Evolutionary conservation across 2,113 vertebrate species (phyloP).

Genomic region (Progne subis): DNA sequence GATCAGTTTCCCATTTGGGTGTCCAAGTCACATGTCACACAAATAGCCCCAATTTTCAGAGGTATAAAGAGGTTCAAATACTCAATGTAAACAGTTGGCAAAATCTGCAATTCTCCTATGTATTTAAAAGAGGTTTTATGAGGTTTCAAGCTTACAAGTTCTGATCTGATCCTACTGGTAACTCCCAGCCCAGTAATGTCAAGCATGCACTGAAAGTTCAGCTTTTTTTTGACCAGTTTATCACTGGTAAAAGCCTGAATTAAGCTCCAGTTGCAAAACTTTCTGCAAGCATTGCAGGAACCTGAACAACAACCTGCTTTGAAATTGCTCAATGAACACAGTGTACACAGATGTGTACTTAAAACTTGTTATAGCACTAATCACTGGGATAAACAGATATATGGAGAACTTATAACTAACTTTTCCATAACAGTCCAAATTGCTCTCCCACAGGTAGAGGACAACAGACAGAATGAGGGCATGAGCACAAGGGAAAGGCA

Average conservation of each 20-base stretch:
- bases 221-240: not conserved
- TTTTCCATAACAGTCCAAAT: not conserved
- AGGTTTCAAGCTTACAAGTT: not conserved
- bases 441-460: not conserved
- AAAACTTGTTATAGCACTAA: not conserved
- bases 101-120: not conserved
- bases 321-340: conserved; percentile 12
- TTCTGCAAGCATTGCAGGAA: not conserved
- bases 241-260: not conserved
- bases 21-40: not conserved
- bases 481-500: not conserved
- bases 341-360: not conserved
- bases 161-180: not conserved
- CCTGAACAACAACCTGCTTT: not conserved
- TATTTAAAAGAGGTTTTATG: not conserved
- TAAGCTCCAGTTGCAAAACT: conserved; percentile 39
- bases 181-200: not conserved
- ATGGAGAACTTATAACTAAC: not conserved
- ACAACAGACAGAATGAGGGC: not conserved
- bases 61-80: not conserved
- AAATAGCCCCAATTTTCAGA: not conserved
- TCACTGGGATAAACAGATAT: not conserved
- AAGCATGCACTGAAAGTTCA: not conserved
- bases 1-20: not conserved
- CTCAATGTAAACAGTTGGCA: accelerated